Base-by-base conservation (phyloP, 2,113 vertebrate species). In the Mormyrus lacerda region DNA sequence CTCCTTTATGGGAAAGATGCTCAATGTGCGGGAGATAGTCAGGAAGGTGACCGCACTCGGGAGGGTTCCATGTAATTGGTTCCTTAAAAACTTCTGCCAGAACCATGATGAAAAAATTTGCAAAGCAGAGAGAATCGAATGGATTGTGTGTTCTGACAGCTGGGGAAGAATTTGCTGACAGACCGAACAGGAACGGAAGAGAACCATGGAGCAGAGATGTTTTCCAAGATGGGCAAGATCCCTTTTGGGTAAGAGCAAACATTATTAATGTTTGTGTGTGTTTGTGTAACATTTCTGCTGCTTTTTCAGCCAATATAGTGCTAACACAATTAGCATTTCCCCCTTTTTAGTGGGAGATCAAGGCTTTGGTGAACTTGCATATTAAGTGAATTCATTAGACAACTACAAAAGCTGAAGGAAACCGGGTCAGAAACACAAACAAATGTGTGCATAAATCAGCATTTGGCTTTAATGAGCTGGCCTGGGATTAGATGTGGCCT, bases 351-450 rank as follows among this genome's bases (percentile, higher is more conserved):
- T 88, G 88, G 90, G 89, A 94, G 93, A 96, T 96, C 94, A 95
- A 95, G 95, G 95, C 93, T 91, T 65, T 55, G 87, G 85, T 90
- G 89, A 91, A 90, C 91, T 91, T 85, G 92, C 93, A 94, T 92
- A 93, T 93, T 91, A 92, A 94, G 93, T 92, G 92, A 89, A 94
- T 94, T 96, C 95, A 94, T 96, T 95, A 96, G 92, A 93, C 88
- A 90, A 90, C 92, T 94, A 95, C 93, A 94, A 94, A 95, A 94
- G 92, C 90, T 90, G 91, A 65, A 89, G 84, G 91, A 94, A 95
- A 94, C 90, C 87, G 92, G 94, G 93, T 95, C 87, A 92, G 87
- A 65, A 87, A 90, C 90, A 90, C 89, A 92, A 93, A 91, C 90
- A 92, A 91, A 92, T 89, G 90, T 87, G 87, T 89, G 89, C 89